These are phyloP conservation scores for Taurulus bubalis DNA, from an alignment of 2,113 vertebrate species.

Conservation along the genomic window DNA sequence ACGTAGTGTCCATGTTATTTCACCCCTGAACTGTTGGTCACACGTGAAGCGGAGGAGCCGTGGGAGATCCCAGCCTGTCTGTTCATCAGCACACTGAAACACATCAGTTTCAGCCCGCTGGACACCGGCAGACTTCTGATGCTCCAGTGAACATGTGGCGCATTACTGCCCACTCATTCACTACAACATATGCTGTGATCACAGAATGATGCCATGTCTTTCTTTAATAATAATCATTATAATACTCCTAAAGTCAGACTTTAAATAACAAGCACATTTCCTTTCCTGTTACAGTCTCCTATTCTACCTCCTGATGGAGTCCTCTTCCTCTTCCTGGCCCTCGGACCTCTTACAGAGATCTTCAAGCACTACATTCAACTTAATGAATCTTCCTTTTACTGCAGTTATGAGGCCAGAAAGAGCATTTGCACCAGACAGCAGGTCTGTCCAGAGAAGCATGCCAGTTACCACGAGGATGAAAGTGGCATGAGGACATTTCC, in stretches of 20 bases:
- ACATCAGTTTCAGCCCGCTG: slow-evolving; percentile 39
- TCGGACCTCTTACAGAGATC: background rate
- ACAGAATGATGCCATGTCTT: background rate
- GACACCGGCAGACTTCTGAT: slow-evolving; percentile 43
- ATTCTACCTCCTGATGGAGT: no score
- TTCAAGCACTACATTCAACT: background rate
- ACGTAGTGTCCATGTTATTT: background rate
- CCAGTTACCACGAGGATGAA: background rate
- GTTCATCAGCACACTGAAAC: slow-evolving; percentile 21
- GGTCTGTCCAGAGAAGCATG: background rate
- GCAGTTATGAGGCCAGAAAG: background rate
- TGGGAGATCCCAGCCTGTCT: slow-evolving; percentile 4
- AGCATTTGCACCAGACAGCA: background rate
- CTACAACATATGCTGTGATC: slow-evolving; percentile 1
- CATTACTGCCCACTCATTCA: slow-evolving; percentile 23
- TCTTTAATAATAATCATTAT: background rate
- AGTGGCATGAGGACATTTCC: background rate
- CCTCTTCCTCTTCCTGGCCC: background rate
- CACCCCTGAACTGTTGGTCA: background rate
- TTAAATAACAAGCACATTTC: background rate
- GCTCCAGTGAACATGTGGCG: slow-evolving; percentile 38
- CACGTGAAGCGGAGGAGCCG: background rate
- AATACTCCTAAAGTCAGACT: no score
- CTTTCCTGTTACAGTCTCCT: background rate
- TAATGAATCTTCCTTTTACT: background rate